Base-by-base conservation (phyloP, 2,888 invertebrate species). In the Rhogogaster chlorosoma region DNA sequence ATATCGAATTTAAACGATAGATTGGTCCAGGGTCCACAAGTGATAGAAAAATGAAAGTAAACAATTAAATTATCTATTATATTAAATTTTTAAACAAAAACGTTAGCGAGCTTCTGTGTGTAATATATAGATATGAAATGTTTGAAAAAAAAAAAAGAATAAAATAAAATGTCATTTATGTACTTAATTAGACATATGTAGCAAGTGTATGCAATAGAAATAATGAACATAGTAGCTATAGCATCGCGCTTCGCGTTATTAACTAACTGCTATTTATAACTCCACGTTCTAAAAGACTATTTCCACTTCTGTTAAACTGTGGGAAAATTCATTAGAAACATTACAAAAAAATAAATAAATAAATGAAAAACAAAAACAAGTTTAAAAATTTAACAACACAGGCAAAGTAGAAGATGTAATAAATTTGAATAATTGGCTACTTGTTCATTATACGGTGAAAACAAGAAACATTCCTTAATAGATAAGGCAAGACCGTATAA, bases 11-110 rank as follows among this genome's bases (percentile, higher is more conserved):
- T 82, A 71, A 53, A 83, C 57, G 49, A 86, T 86, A 85, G 86
- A 87, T 88, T 87, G 87, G 88, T 88, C 86, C 88, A 88, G 89
- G 88, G 90, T 90, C 89, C 89, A 90, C 86, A 88, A 89, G 90
- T 90, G 90, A 89, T 89, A 89, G 88, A 87, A 86, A 88, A 70
- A 88, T 86, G 88, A 89, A 89, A 87, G 88, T 89, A 89, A 88
- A 86, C 86, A 88, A 86, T 86, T 85, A 84, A 84, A 78, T 84
- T 85, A 86, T 85, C 80, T 85, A 83, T 82, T 80, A 71, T 77
- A 84, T 75, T 45, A 67, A 64, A 83, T 45, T 83, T 67, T 80
- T 61, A 22, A 86, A 82, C 77, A 70, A 84, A 57, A 53, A 85
- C 61, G 12, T 86, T 86, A 88, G 88, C 88, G 89, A 89, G 88